Base-by-base conservation (phyloP, 2,113 vertebrate species). In the Hydrochoerus hydrochaeris region DNA sequence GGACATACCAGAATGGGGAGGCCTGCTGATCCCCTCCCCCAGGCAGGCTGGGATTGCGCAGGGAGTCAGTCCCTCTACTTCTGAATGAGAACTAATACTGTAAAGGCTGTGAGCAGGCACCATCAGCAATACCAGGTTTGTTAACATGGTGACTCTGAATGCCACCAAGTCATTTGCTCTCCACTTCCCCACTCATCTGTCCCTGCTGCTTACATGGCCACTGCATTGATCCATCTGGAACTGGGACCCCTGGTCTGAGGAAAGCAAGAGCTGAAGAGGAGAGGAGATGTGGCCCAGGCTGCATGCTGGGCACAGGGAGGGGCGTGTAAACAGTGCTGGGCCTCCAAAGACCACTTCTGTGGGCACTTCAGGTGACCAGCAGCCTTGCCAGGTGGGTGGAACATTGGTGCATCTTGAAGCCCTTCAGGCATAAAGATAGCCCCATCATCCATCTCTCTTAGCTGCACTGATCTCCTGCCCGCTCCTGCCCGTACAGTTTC, bases 261-360 rank as follows among this genome's bases (percentile, higher is more conserved):
- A 88, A 46, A 41, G 12, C 12, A 65, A 14, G 19, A 38, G 17
- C 2, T 58, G 52, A 46, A 57, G 69, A 49, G 49, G 19, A 20
- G 54, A 32, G 81, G 26, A 54, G 41, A 71, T 8, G 46, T 1
- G 1, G 81, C 24, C 20, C 10, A 2, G 1, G 22, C 32, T 44
- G 13, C 14, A 0, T 6, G 46, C 38, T 3, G 17, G 13, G 5
- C 0, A 0, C 57, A 24, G 1, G 9, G 0, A 58, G 17, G 30
- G 7, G 22, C 16, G 4, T 35, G 13, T 52, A 65, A n/a, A 57
- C 73, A 2, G 2, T 3, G 0, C 6, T 7, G 17, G 28, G 26
- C 28, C 32, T 22, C 22, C 17, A 41, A n/a, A 54, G 32, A 62
- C n/a, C 10, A 7, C 44, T 62, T 22, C 57, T 28, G 3, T 9